Conservation (phyloP, 2,888 invertebrate species). For the Chymomyza fuscimana region DNA sequence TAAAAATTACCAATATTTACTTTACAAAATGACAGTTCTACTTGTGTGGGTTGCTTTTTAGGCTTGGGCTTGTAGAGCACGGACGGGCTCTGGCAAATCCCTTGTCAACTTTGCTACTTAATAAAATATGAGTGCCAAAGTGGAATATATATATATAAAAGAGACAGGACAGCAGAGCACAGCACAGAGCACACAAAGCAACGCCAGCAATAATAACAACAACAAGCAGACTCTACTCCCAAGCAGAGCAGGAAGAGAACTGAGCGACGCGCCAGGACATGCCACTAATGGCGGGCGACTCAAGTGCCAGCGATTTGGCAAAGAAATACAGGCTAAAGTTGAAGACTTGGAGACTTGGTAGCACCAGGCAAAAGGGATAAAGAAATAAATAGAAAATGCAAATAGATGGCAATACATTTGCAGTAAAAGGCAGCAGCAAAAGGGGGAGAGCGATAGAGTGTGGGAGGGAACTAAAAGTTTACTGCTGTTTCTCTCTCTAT, state of each 20-base stretch:
- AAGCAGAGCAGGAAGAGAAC: background rate
- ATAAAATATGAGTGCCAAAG: constrained; percentile 73
- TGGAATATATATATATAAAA: constrained; percentile 52
- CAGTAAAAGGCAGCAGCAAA: constrained; percentile 6
- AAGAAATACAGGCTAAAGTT: constrained; percentile 1
- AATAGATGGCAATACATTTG: constrained; percentile 71
- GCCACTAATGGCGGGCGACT: constrained; percentile 66
- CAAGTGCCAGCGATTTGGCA: constrained; percentile 45
- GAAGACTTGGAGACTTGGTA: too few species aligned
- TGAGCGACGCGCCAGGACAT: constrained; percentile 51
- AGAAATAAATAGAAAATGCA: constrained; percentile 74
- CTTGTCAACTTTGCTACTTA: constrained; percentile 74
- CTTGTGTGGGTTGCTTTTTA: constrained; percentile 26
- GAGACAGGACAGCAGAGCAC: constrained; percentile 11
- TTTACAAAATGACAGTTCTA: constrained; percentile 67
- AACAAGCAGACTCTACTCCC: constrained; percentile 8
- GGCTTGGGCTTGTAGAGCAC: constrained; percentile 1
- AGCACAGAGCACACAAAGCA: background rate
- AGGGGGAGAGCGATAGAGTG: background rate
- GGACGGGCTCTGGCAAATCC: constrained; percentile 52
- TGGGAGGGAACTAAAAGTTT: constrained; percentile 5
- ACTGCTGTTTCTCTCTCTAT: background rate
- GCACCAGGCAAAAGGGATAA: constrained; percentile 60
- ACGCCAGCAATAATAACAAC: background rate
- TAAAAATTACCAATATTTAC: constrained; percentile 75